These are phyloP conservation scores for Sphenopsis melanotis DNA, from an alignment of 2,797 vertebrate species.

Conservation along the genomic window DNA sequence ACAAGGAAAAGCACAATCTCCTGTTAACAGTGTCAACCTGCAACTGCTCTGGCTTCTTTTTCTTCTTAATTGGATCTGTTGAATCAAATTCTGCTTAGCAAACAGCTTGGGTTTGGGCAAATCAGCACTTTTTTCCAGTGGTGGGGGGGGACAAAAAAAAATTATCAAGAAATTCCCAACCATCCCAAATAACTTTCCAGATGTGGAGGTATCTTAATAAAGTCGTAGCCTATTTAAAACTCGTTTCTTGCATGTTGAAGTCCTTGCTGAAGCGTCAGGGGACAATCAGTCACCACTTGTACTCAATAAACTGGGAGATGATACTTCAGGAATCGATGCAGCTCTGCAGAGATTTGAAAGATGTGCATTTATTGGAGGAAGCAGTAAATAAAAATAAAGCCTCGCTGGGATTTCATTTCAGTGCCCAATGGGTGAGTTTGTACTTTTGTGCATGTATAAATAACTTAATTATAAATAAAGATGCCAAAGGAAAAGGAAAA, in stretches of 20 bases:
- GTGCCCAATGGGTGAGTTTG: background rate
- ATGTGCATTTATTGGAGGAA: background rate
- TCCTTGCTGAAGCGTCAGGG: background rate
- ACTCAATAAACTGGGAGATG: slow-evolving; percentile 3
- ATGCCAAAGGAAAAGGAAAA: background rate
- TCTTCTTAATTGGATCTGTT: slow-evolving; percentile 23
- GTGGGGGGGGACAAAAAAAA: background rate
- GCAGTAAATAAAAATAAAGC: slow-evolving; percentile 44
- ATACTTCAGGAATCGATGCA: slow-evolving; percentile 7
- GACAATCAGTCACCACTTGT: slow-evolving; percentile 33
- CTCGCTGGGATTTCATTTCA: background rate
- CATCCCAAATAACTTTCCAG: background rate
- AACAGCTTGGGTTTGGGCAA: background rate
- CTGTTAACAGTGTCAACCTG: slow-evolving; percentile 21
- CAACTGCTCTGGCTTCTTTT: background rate
- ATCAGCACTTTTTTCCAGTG: background rate
- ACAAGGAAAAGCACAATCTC: slow-evolving; percentile 35
- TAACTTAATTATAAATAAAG: background rate
- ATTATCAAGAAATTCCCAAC: background rate
- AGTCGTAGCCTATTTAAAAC: background rate
- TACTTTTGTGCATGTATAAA: background rate
- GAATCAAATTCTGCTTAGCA: slow-evolving; percentile 22
- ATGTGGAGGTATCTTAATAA: background rate
- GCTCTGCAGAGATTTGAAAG: slow-evolving; percentile 23
- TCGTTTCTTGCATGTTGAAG: background rate